phyloP scores from a whole-genome alignment of 2,888 invertebrate genomes.

The Tachina lurida region DNA sequence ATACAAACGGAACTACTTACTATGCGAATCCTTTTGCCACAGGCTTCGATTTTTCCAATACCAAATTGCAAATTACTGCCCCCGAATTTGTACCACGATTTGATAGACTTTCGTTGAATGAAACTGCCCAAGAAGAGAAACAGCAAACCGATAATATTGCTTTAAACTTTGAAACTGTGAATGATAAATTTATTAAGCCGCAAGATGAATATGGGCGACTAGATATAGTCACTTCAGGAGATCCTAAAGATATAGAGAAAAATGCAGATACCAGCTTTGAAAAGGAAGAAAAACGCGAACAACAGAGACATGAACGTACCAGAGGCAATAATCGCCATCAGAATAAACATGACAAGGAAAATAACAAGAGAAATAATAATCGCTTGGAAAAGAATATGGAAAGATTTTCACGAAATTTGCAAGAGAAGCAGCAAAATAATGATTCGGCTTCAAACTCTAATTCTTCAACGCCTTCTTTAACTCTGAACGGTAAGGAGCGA shows the following conservation, averaged over 20 bases:
- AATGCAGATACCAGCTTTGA: slow-evolving; percentile 54
- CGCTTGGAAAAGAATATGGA: slow-evolving; percentile 75
- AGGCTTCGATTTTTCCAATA: slow-evolving; percentile 77
- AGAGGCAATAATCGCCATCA: slow-evolving; percentile 57
- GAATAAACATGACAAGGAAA: slow-evolving; percentile 59
- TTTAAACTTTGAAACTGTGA: not conserved
- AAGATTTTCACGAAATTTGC: slow-evolving; percentile 66
- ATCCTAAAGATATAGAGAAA: slow-evolving; percentile 28
- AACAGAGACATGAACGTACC: slow-evolving; percentile 53
- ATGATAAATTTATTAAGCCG: not conserved
- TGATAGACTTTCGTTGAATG: slow-evolving; percentile 76
- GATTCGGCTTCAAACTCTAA: slow-evolving; percentile 65
- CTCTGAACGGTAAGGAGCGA: slow-evolving; percentile 25
- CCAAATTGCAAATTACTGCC: slow-evolving; percentile 80
- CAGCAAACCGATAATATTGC: not conserved
- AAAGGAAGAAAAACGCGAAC: slow-evolving; percentile 57
- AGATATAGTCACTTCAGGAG: not conserved
- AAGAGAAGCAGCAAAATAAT: slow-evolving; percentile 57
- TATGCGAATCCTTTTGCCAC: slow-evolving; percentile 77
- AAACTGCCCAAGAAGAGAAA: slow-evolving; percentile 36
- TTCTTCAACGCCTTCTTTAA: slow-evolving; percentile 62
- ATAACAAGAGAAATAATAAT: slow-evolving; percentile 70
- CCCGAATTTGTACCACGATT: slow-evolving; percentile 82
- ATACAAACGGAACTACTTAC: slow-evolving; percentile 61
- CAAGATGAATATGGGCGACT: not conserved